phyloP scores from a whole-genome alignment of 2,797 vertebrate species.

The Labeo calbasu region DNA sequence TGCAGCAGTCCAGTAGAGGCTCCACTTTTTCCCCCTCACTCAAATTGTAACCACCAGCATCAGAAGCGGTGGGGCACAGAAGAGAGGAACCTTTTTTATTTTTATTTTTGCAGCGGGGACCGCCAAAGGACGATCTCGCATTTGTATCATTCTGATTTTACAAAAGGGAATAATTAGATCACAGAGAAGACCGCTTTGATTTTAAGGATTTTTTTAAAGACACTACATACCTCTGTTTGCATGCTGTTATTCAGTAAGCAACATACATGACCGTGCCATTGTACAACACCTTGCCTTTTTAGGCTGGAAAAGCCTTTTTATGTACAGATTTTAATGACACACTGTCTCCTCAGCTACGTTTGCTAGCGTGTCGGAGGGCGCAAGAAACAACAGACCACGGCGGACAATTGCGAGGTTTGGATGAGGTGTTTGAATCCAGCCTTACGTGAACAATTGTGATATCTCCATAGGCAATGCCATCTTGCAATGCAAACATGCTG shows the following conservation, averaged over 20 bases:
- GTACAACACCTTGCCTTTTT: conserved; percentile 67
- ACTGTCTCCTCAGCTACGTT: conserved; percentile 57
- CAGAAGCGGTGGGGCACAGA: conserved; percentile 64
- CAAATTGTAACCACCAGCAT: conserved; percentile 71
- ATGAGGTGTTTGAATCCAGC: conserved; percentile 73
- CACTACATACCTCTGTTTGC: conserved; percentile 66
- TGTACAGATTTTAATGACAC: conserved; percentile 29
- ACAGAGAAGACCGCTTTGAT: conserved; percentile 58
- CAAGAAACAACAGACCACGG: conserved; percentile 69
- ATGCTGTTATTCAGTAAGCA: conserved; percentile 69
- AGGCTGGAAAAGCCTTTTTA: conserved; percentile 65
- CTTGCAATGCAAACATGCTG: conserved; percentile 78
- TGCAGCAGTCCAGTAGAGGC: conserved; percentile 68
- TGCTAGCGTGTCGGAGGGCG: conserved; percentile 63
- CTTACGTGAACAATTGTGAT: conserved; percentile 72
- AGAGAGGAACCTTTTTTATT: conserved; percentile 61
- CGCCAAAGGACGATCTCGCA: conserved; percentile 41
- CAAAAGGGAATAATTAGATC: conserved; percentile 67
- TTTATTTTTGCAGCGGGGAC: conserved; percentile 43
- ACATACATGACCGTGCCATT: conserved; percentile 70
- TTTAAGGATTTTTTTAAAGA: conserved; percentile 30
- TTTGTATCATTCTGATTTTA: conserved; percentile 40
- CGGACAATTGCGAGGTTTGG: conserved; percentile 74
- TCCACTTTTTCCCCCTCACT: conserved; percentile 71
- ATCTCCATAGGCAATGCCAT: conserved; percentile 71